Conservation (phyloP, 2,113 vertebrate genomes). For the Catharus minimus region DNA sequence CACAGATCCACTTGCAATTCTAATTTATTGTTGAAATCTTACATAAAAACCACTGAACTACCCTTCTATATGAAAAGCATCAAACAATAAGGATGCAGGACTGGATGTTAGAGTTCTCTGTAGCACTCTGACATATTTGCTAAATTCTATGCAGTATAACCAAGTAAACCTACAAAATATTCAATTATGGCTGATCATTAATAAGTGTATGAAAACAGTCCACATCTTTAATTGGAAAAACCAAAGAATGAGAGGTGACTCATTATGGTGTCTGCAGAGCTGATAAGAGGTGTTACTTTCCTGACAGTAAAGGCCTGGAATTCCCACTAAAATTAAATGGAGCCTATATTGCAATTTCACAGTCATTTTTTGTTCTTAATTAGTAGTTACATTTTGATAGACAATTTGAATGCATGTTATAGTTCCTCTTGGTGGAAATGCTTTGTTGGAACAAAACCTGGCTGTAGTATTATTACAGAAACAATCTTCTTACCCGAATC, state of each 20-base stretch:
- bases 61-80: neutral
- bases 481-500: neutral
- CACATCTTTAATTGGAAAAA: slow-evolving; percentile 43
- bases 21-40: neutral
- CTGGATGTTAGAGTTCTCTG: neutral
- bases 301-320: slow-evolving; percentile 27
- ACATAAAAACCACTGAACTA: neutral
- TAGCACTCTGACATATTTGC: neutral
- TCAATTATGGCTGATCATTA: neutral
- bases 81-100: neutral
- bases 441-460: neutral
- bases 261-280: neutral
- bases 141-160: neutral
- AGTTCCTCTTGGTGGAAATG: neutral
- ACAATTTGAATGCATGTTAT: slow-evolving; percentile 28
- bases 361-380: slow-evolving; percentile 64
- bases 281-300: slow-evolving; percentile 50
- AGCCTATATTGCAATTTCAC: slow-evolving; percentile 62
- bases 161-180: neutral
- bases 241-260: neutral
- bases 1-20: neutral
- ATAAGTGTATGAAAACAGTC: slow-evolving; percentile 22
- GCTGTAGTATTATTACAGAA: neutral
- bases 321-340: slow-evolving; percentile 49
- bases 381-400: slow-evolving; percentile 60